Evolutionary conservation across 2,113 vertebrate species (phyloP).

Genomic region (Nannospalax galili): DNA sequence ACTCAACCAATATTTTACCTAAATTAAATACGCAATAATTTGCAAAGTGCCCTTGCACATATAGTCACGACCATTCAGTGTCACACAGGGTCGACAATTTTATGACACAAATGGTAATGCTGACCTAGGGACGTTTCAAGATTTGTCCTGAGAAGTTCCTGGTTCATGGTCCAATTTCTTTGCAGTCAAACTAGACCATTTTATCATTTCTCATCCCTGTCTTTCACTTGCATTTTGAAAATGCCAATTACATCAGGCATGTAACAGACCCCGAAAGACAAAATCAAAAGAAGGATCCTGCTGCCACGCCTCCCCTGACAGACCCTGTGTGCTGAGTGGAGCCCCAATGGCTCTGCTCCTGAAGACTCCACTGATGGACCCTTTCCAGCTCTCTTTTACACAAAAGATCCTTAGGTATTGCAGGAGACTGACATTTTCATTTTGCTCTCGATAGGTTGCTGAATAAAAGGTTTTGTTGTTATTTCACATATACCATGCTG

Average conservation of each 20-base stretch:
- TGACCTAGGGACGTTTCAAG: background rate
- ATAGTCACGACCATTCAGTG: background rate
- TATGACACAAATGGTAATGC: background rate
- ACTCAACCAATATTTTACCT: background rate
- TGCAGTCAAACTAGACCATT: background rate
- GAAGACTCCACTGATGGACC: background rate
- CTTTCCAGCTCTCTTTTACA: background rate
- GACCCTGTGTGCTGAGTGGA: too few relatives aligned
- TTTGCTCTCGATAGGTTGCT: background rate
- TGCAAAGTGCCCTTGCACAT: background rate
- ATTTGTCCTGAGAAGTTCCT: background rate
- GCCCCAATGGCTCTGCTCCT: background rate
- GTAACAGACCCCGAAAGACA: background rate
- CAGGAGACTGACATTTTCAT: background rate
- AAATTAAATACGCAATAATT: slow-evolving; percentile 34
- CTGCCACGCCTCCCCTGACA: background rate
- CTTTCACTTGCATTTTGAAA: background rate
- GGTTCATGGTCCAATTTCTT: background rate
- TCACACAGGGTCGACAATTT: background rate
- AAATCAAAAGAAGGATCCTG: background rate
- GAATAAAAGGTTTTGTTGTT: background rate
- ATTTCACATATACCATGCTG: background rate
- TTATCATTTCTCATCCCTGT: background rate
- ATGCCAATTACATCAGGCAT: background rate
- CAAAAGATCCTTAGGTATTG: background rate